A percentile compares a stretch with the other conserved stretches of the same genome.
Evolutionary conservation across 37 sponge, comb jelly and placozoan genomes (phyloP).

Genomic region (Aphrocallistes beatrix): DNA sequence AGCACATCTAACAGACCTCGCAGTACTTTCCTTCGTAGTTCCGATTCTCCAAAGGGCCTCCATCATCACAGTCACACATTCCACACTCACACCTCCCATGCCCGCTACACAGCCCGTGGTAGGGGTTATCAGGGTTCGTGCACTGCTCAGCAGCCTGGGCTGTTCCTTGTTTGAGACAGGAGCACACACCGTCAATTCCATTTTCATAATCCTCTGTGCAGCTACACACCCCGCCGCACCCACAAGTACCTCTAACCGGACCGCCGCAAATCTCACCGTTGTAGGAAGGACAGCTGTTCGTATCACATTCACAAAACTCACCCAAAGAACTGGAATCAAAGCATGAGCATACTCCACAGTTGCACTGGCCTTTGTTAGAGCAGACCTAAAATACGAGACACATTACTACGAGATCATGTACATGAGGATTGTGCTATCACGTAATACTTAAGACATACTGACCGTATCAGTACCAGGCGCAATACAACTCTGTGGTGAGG

Average conservation of each 20-base stretch:
- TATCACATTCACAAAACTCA: not conserved
- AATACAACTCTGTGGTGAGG: not conserved
- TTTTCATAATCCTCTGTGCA: not conserved
- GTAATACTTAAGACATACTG: not conserved
- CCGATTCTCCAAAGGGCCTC: not conserved
- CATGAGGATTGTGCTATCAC: not conserved
- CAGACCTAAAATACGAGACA: not conserved
- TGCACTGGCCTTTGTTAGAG: not conserved
- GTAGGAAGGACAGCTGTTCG: not conserved
- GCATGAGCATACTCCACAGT: not conserved
- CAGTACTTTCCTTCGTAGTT: not conserved
- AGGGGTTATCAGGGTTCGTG: not conserved
- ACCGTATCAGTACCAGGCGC: not conserved
- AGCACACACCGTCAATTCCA: not conserved
- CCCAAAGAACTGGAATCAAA: not conserved
- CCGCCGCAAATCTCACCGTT: constrained; percentile 4
- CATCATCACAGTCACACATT: not conserved
- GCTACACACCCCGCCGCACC: not conserved
- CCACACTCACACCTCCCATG: not conserved
- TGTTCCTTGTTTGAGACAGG: not conserved
- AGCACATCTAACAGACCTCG: not conserved
- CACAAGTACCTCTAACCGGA: not conserved
- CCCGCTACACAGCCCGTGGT: not conserved
- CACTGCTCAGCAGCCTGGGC: not conserved
- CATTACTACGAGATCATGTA: no score